These are phyloP conservation scores for Cheilosia pagana DNA, from an alignment of 2,888 invertebrate genomes.

Conservation along the genomic window DNA sequence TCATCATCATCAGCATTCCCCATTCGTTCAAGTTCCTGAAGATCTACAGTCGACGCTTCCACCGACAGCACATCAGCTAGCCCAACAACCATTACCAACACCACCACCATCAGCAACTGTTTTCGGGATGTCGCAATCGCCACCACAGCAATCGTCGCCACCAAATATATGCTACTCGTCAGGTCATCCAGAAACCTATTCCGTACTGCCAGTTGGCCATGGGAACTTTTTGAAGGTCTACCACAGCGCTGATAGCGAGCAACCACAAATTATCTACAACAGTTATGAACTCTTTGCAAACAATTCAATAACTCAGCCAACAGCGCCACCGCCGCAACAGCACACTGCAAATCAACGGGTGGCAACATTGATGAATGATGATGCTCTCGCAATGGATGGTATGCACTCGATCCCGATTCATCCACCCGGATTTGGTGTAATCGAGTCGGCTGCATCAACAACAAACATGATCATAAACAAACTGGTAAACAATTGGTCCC, in stretches of 20 bases:
- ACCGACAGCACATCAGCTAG: constrained; percentile 28
- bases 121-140: constrained; percentile 41
- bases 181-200: constrained; percentile 81
- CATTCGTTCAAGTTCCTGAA: constrained; percentile 53
- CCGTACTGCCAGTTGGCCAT: constrained; percentile 82
- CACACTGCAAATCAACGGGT: constrained; percentile 57
- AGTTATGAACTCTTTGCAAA: constrained; percentile 83
- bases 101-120: constrained; percentile 26
- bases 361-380: constrained; percentile 44
- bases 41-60: constrained; percentile 45
- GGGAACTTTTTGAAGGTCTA: constrained; percentile 83
- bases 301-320: constrained; percentile 79
- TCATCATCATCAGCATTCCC: constrained; percentile 46
- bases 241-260: constrained; percentile 80
- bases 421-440: constrained; percentile 43
- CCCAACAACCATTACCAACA: constrained; percentile 18
- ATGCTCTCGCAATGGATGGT: constrained; percentile 37
- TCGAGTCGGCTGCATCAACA: constrained; percentile 71
- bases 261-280: constrained; percentile 78
- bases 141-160: constrained; percentile 34
- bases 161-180: constrained; percentile 64
- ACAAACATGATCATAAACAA: constrained; percentile 82
- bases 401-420: constrained; percentile 52
- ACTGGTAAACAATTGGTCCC: constrained; percentile 82
- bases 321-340: constrained; percentile 69